Evolutionary conservation across 2,888 invertebrate genomes (phyloP).

Genomic region (Seira ritae): DNA sequence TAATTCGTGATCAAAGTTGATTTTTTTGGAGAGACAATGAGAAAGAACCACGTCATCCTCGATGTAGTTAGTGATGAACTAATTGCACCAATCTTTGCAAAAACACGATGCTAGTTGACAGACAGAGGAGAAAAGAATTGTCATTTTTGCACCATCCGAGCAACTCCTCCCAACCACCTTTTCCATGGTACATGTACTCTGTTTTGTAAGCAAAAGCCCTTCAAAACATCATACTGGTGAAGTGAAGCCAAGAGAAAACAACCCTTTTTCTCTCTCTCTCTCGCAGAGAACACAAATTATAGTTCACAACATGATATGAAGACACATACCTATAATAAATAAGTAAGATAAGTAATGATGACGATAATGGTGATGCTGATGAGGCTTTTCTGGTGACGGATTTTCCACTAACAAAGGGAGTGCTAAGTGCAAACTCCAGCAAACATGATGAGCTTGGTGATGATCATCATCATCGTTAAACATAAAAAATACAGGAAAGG

Average conservation of each 20-base stretch:
- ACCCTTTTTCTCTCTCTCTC: slow-evolving; percentile 37
- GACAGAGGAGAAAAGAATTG: slow-evolving; percentile 33
- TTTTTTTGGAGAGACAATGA: slow-evolving; percentile 31
- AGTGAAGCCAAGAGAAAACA: slow-evolving; percentile 24
- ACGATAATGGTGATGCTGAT: slow-evolving; percentile 58
- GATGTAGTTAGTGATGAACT: slow-evolving; percentile 55
- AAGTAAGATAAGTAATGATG: slow-evolving; percentile 46
- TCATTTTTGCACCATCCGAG: slow-evolving; percentile 34
- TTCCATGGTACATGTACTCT: slow-evolving; percentile 4
- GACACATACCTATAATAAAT: no score
- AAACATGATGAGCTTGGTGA: slow-evolving; percentile 49
- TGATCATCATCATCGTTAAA: slow-evolving; percentile 32
- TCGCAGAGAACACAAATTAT: no score
- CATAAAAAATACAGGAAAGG: slow-evolving; percentile 33
- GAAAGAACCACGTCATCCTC: slow-evolving; percentile 16
- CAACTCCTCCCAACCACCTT: slow-evolving; percentile 1
- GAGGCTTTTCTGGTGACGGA: slow-evolving; percentile 61
- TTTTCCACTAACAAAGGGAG: slow-evolving; percentile 57
- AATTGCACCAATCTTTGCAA: slow-evolving; percentile 73
- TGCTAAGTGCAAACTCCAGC: slow-evolving; percentile 61
- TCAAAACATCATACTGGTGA: slow-evolving; percentile 28
- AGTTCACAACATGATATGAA: no score
- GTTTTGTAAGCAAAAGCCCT: slow-evolving; percentile 30
- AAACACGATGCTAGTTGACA: slow-evolving; percentile 71
- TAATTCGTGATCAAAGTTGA: slow-evolving; percentile 44